These are phyloP conservation scores for Chalcosyrphus nemorum DNA, from an alignment of 2,888 invertebrate genomes.

Conservation along the genomic window DNA sequence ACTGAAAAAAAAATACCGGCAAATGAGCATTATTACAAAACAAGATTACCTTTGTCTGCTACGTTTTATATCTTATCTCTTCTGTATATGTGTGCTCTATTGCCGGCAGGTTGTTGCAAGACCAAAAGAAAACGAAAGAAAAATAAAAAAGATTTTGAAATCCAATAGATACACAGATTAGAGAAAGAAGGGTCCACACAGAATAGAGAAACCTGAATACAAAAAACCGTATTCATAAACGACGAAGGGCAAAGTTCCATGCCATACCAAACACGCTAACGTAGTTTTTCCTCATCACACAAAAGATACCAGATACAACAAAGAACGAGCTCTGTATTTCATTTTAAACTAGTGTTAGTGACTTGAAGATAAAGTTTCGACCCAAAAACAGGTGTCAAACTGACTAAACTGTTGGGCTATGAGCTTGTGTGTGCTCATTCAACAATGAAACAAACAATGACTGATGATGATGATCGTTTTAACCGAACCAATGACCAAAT, in stretches of 20 bases:
- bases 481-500: slow-evolving; percentile 3
- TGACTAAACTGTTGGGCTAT: slow-evolving; percentile 17
- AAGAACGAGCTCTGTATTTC: not conserved
- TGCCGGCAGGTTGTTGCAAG: slow-evolving; percentile 39
- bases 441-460: slow-evolving; percentile 17
- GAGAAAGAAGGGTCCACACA: slow-evolving; percentile 52
- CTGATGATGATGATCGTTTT: slow-evolving; percentile 18
- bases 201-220: slow-evolving; percentile 17
- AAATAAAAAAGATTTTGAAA: slow-evolving; percentile 54
- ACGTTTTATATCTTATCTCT: not conserved
- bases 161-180: slow-evolving; percentile 38
- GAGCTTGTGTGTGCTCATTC: slow-evolving; percentile 16
- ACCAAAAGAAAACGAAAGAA: not conserved
- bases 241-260: slow-evolving; percentile 48
- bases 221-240: slow-evolving; percentile 43
- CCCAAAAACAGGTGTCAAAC: slow-evolving; percentile 37
- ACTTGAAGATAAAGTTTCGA: not conserved
- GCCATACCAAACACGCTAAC: not conserved
- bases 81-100: slow-evolving; percentile 15
- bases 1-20: slow-evolving; percentile 25
- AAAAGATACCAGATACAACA: not conserved
- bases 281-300: not conserved
- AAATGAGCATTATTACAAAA: slow-evolving; percentile 31
- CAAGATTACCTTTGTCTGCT: slow-evolving; percentile 41
- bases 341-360: not conserved